Percentiles rank a stretch among this genome's conserved stretches.
phyloP scores from a whole-genome alignment of 35 echinoderm and acorn worm genomes.

The Heliocidaris tuberculata region DNA sequence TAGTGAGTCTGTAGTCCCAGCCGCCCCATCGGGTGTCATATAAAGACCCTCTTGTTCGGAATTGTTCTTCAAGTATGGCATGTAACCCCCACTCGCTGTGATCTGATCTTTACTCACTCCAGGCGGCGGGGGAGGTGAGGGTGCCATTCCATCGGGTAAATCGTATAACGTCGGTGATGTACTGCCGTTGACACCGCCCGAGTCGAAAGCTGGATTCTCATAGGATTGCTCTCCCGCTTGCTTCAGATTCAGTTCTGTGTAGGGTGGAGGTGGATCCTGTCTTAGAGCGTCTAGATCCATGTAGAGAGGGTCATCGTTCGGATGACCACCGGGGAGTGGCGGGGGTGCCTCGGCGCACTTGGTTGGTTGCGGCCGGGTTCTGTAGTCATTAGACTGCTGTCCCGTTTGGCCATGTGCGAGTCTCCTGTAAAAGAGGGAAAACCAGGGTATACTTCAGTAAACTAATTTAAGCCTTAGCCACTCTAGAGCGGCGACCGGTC shows the following conservation, averaged over 20 bases:
- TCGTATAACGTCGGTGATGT: not conserved
- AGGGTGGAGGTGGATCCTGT: conserved; percentile 24
- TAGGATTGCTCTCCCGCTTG: not conserved
- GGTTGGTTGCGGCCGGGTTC: not conserved
- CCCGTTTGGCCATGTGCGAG: not conserved
- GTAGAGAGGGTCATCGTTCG: conserved; percentile 23
- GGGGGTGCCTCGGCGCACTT: conserved; percentile 20
- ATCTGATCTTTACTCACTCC: not conserved
- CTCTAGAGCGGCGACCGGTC: no score
- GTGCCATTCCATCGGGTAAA: conserved; percentile 19
- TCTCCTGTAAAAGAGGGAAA: not conserved
- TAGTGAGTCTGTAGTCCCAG: conserved; percentile 18
- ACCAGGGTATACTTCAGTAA: not conserved
- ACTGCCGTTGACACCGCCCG: not conserved
- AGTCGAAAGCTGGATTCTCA: conserved; percentile 30
- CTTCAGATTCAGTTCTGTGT: conserved; percentile 29
- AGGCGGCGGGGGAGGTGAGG: not conserved
- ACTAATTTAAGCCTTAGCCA: no score
- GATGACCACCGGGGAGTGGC: conserved; percentile 27
- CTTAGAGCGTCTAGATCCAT: conserved; percentile 30
- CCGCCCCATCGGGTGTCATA: not conserved
- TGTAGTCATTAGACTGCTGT: conserved; percentile 27
- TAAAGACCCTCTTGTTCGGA: not conserved
- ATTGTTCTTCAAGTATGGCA: conserved; percentile 40
- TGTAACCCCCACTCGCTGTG: not conserved